Evolutionary conservation across 1,140 invertebrate species (phyloP).

Genomic region (Chymomyza costata): DNA sequence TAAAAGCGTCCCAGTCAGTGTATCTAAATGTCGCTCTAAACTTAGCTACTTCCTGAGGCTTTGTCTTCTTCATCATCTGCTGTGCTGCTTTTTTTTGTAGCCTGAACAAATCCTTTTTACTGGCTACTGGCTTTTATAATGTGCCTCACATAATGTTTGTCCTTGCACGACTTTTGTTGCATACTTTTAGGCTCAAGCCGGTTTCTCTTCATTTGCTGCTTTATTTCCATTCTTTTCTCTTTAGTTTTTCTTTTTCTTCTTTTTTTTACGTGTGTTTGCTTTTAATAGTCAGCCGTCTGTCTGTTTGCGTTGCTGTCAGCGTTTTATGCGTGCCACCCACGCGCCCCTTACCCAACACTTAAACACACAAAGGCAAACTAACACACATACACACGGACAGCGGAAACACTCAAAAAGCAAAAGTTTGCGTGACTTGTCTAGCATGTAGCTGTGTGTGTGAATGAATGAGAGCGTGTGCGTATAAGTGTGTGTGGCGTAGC

Average conservation of each 20-base stretch:
- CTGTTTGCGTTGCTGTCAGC: constrained; percentile 68
- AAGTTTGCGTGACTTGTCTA: constrained; percentile 51
- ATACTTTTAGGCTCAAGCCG: constrained; percentile 53
- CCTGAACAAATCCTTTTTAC: constrained; percentile 47
- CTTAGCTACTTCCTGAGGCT: too few species aligned
- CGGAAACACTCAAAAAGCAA: constrained; percentile 24
- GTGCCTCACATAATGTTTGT: constrained; percentile 19
- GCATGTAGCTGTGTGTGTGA: not conserved
- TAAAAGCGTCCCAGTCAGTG: too few species aligned
- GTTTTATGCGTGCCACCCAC: constrained; percentile 64
- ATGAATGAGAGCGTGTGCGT: constrained; percentile 11
- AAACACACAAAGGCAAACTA: constrained; percentile 9
- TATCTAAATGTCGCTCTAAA: too few species aligned
- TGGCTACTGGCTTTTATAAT: constrained; percentile 22
- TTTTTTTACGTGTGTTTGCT: constrained; percentile 57
- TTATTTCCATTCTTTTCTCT: too few species aligned
- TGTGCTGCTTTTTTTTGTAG: constrained; percentile 30
- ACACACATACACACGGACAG: constrained; percentile 4
- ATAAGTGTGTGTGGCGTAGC: constrained; percentile 54
- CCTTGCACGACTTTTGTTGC: constrained; percentile 52
- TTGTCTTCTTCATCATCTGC: constrained; percentile 23
- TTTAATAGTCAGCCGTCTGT: constrained; percentile 53
- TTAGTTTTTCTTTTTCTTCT: constrained; percentile 65
- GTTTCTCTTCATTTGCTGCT: too few species aligned
- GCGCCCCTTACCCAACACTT: constrained; percentile 27